Evolutionary conservation across 23 tunicate species (phyloP), one percentile per base, ranked within the genome.

Genomic region (Halocynthia roretzi): DNA sequence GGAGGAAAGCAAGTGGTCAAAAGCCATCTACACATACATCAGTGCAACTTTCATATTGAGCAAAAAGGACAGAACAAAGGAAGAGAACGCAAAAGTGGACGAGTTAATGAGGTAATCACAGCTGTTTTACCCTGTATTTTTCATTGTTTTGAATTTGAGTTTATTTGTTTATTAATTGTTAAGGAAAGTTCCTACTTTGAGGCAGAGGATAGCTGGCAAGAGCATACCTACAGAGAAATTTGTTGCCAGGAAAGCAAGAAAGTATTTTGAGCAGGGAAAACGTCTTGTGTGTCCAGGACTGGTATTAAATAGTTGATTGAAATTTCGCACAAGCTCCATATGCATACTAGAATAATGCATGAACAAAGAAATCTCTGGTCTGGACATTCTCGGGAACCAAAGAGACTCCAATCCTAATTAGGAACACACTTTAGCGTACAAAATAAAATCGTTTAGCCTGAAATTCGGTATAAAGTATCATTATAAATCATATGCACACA

Each of bases 181-280:
- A 65, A 92, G 98, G 53, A 79, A 79, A 57, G 89, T 92, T 10
- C 87, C 85, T 8, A 48, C 19, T 6, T 54, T 86, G 75, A 92
- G 86, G 85, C 93, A 96, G 72, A 68, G 83, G 60, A 82, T 96
- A 51, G 93, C 99, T 19, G 99, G 99, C 9, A 96, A 96, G 62
- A 83, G 90, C 67, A 75, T 96, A 82, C 99, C 99, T 6, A 81
- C 80, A 67, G 99, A 96, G 67, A 96, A 96, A 82, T 96, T 85
- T 56, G 85, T 84, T 0, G 72, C 84, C 14, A 67, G 93, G 70
- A 96, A 96, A 80, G 96, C 99, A 21, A 82, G 98, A 23, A 92
- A 92, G 71, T 92, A 71, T 68, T 76, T 92, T 48, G 98, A 92
- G 50, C 98, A 92, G 70, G 92, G 86, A 14, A 80, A 83, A 31